Evolutionary conservation across 2,113 vertebrate genomes (phyloP).

Genomic region (Scolopax mira): DNA sequence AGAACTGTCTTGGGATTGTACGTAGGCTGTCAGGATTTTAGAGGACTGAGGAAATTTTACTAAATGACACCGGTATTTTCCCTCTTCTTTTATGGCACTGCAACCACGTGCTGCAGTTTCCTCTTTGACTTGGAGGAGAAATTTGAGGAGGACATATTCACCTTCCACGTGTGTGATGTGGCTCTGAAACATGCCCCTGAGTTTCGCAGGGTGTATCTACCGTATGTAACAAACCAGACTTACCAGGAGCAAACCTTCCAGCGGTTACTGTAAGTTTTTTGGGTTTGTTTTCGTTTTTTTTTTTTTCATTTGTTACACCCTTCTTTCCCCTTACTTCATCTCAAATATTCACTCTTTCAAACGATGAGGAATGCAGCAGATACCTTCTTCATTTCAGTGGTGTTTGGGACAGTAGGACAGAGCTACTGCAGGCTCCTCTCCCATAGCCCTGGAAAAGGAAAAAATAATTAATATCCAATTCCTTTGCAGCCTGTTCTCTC

Average conservation of each 20-base stretch:
- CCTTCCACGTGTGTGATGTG: constrained; percentile 90
- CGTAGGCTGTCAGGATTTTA: not conserved
- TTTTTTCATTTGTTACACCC: not conserved
- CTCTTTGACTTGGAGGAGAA: constrained; percentile 91
- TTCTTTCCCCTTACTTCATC: not conserved
- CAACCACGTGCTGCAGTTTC: constrained; percentile 75
- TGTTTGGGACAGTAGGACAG: not conserved
- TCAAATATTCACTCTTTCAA: not conserved
- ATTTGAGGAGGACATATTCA: constrained; percentile 86
- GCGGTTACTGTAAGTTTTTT: constrained; percentile 84
- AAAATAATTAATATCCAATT: not conserved
- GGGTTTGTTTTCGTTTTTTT: not conserved
- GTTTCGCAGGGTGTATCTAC: constrained; percentile 90
- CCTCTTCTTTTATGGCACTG: not conserved
- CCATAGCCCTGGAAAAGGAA: not conserved
- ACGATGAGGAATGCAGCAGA: not conserved
- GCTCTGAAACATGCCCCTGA: constrained; percentile 83
- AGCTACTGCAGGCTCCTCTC: not conserved
- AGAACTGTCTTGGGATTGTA: not conserved
- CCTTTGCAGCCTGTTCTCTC: not conserved
- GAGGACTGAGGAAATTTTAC: not conserved
- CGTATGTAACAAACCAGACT: constrained; percentile 96
- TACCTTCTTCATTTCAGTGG: not conserved
- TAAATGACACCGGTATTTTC: not conserved
- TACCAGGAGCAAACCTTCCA: constrained; percentile 96